phyloP scores from a whole-genome alignment of 2,797 vertebrate genomes.

The Acomys russatus region DNA sequence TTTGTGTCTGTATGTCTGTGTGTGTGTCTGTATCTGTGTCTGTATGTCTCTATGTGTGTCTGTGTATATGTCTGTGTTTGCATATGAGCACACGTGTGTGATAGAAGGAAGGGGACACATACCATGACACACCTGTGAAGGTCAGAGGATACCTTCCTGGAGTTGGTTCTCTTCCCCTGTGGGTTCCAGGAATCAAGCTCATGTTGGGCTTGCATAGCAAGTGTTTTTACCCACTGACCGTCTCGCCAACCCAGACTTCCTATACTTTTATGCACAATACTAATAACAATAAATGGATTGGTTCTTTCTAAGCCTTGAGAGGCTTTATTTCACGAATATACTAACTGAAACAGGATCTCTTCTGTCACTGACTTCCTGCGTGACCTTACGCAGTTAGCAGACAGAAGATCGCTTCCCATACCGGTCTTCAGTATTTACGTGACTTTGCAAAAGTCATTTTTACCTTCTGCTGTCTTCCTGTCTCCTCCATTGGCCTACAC shows the following conservation, averaged over 20 bases:
- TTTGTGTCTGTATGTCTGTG: background rate
- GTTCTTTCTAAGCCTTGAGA: background rate
- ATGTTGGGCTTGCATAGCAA: background rate
- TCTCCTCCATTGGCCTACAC: background rate
- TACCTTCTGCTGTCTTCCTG: background rate
- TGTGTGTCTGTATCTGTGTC: background rate
- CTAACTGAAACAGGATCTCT: background rate
- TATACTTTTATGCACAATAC: background rate
- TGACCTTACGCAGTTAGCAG: background rate
- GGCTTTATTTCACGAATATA: background rate
- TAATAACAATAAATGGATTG: background rate
- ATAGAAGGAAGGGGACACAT: background rate
- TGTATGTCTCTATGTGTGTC: background rate
- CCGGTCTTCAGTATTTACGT: background rate
- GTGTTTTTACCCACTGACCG: background rate
- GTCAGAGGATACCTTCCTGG: background rate
- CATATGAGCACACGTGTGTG: background rate
- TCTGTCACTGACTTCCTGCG: background rate
- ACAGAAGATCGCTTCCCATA: background rate
- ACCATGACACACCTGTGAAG: background rate
- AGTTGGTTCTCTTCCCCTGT: background rate
- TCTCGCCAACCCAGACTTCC: background rate
- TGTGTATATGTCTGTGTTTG: background rate
- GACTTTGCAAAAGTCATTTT: background rate
- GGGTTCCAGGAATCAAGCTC: background rate